Evolutionary conservation across 2,888 invertebrate species (phyloP).

Genomic region (Helicoverpa assulta): DNA sequence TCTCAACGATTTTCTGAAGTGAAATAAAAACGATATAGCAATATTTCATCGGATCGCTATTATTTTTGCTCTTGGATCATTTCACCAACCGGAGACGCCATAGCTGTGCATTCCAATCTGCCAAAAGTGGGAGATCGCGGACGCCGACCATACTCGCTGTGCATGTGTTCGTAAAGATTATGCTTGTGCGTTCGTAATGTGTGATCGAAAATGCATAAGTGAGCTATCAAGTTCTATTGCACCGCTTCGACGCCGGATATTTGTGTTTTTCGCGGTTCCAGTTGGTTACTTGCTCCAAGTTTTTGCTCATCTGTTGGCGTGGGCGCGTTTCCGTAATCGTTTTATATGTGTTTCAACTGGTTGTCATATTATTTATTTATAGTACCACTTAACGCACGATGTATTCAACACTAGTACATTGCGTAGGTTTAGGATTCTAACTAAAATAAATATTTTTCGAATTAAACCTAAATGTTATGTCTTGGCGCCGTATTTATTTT

Average conservation of each 20-base stretch:
- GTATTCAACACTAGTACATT: slow-evolving; percentile 19
- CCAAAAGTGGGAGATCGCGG: no score
- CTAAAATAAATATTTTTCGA: neutral
- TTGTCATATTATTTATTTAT: slow-evolving; percentile 37
- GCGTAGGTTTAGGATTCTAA: slow-evolving; percentile 5
- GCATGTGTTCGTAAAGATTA: no score
- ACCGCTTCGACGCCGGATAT: no score
- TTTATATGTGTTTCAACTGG: slow-evolving; percentile 29
- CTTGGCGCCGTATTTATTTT: neutral
- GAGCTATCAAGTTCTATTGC: no score
- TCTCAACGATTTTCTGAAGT: slow-evolving; percentile 14
- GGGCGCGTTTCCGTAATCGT: slow-evolving; percentile 26
- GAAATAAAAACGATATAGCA: slow-evolving; percentile 20
- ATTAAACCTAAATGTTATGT: neutral
- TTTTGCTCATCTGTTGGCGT: slow-evolving; percentile 28
- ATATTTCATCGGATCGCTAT: slow-evolving; percentile 33
- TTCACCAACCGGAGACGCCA: no score
- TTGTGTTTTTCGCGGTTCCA: no score
- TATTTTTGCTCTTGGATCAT: slow-evolving; percentile 24
- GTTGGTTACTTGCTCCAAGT: neutral
- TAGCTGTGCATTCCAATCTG: no score
- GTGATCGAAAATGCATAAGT: no score
- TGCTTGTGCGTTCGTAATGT: no score
- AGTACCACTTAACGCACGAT: neutral
- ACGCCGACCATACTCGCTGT: no score